A percentile compares a stretch with the other conserved stretches of the same genome.
Conservation (phyloP, 2,797 vertebrate species). For the Octomys mimax region DNA sequence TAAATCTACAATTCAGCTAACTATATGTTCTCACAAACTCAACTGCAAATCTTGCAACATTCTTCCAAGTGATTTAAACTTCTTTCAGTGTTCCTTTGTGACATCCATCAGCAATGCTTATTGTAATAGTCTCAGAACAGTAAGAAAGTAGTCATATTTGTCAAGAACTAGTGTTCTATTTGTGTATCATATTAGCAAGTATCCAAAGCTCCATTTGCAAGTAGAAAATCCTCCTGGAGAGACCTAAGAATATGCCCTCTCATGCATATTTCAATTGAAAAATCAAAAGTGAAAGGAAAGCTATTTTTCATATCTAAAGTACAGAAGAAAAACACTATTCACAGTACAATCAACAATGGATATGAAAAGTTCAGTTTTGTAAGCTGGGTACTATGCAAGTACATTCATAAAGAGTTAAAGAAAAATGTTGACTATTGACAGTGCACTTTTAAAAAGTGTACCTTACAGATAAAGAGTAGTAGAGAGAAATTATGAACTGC, state of each 20-base stretch:
- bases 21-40: conserved; percentile 43
- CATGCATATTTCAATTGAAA: conserved; percentile 79
- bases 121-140: conserved; percentile 34
- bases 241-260: conserved; percentile 37
- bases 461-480: background rate
- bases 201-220: conserved; percentile 77
- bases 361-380: conserved; percentile 58
- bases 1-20: conserved; percentile 54
- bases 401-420: background rate
- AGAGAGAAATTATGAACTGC: background rate
- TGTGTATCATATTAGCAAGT: conserved; percentile 64
- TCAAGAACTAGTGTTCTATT: conserved; percentile 41
- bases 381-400: background rate
- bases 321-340: conserved; percentile 41
- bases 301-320: conserved; percentile 63
- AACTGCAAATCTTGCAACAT: conserved; percentile 54
- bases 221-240: conserved; percentile 68
- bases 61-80: conserved; percentile 62
- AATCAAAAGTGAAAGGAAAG: conserved; percentile 71
- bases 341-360: conserved; percentile 48
- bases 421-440: conserved; percentile 26
- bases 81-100: conserved; percentile 44
- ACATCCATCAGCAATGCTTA: conserved; percentile 60
- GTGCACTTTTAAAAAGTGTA: background rate
- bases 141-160: conserved; percentile 58